Conservation (phyloP, 2,113 vertebrate genomes). For the Labrus mixtus region DNA sequence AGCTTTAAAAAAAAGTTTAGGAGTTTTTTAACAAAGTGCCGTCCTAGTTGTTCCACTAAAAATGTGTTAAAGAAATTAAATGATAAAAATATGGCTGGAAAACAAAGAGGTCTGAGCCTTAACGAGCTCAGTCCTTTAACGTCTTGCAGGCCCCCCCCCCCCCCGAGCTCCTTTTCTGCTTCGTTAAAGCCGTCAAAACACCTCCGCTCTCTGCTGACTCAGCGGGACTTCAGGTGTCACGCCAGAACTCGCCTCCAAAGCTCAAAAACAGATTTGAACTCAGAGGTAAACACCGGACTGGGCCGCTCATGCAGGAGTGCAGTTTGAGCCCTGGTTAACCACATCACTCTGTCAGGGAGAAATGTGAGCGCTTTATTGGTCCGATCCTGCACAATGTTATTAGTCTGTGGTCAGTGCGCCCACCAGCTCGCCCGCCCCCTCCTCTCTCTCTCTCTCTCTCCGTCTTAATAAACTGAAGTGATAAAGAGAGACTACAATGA, state of each 20-base stretch:
- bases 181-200: slow-evolving; percentile 9
- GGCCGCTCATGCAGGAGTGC: too few relatives aligned
- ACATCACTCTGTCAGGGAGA: slow-evolving; percentile 47
- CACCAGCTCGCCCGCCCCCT: slow-evolving; percentile 15
- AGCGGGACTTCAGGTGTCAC: background rate
- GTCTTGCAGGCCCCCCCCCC: background rate
- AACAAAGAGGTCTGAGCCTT: background rate
- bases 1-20: too few relatives aligned
- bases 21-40: too few relatives aligned
- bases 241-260: slow-evolving; percentile 3
- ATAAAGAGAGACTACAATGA: slow-evolving; percentile 59
- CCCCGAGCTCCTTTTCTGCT: slow-evolving; percentile 17
- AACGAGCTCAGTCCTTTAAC: background rate
- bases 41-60: too few relatives aligned
- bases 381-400: slow-evolving; percentile 41
- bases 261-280: slow-evolving; percentile 9
- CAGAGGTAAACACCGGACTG: slow-evolving; percentile 14
- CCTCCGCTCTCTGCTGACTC: slow-evolving; percentile 19
- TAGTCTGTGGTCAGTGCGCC: slow-evolving; percentile 26
- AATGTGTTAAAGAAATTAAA: too few relatives aligned
- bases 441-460: slow-evolving; percentile 6
- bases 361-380: slow-evolving; percentile 7
- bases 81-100: too few relatives aligned
- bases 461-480: slow-evolving; percentile 43
- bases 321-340: slow-evolving; percentile 12